Evolutionary conservation across 2,113 vertebrate genomes (phyloP), one percentile per base, ranked within the genome.

Genomic region (Tichodroma muraria): DNA sequence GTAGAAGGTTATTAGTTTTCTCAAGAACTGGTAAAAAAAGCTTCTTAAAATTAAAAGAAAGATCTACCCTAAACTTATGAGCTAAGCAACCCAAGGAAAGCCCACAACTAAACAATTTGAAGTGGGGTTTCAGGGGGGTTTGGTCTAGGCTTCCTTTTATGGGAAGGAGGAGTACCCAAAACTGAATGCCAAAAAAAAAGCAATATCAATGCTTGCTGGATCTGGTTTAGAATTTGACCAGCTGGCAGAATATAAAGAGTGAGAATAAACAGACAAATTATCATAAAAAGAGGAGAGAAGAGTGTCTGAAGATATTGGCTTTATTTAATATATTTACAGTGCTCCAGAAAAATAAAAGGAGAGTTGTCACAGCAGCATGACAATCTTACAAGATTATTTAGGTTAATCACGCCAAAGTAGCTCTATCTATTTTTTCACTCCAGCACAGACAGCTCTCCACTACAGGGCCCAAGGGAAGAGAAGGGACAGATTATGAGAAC

Each of bases 1-100:
- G 76, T 56, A 97, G 93, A 94, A 94, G 44, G 38, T 94, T 96
- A 95, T 96, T 96, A 28, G 6, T 90, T 97, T 96, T 95, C 37
- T 33, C 75, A 95, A 96, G 79, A 95, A 82, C 35, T 79, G 44
- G 9, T 86, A 92, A 88, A 97, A 97, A 77, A 97, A 93, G 24
- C 25, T 89, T 88, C 54, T 91, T 31, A 84, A 93, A 92, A 53
- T 92, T 61, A 77, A 88, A 93, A 79, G 30, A 66, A 75, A 25
- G 4, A 81, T 22, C 8, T 21, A 40, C 72, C 14, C 44, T 60
- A 81, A 92, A 91, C 9, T 88, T 95, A 57, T 3, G 6, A 90
- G 45, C 25, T 53, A 77, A 93, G 45, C 15, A 89, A 80, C 13
- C 10, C 84, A 89, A 88, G 59, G 53, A 91, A 96, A 92, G 56